phyloP scores from a whole-genome alignment of 1,140 invertebrate genomes.

The Drosophila subobscura region DNA sequence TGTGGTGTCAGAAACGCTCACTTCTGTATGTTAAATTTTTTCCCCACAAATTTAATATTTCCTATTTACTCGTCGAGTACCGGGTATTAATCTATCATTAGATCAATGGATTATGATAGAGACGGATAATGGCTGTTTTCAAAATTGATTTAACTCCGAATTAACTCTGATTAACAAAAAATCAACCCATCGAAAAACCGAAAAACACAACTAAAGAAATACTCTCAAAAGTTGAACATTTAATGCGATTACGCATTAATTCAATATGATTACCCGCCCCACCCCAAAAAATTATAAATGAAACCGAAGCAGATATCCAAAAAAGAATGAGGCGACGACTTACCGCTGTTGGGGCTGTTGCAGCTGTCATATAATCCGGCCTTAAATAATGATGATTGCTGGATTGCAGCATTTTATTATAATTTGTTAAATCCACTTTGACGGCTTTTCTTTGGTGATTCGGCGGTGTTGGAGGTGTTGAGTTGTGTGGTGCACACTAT shows the following conservation, averaged over 20 bases:
- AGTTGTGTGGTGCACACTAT: slow-evolving; percentile 8
- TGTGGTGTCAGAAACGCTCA: too few species aligned
- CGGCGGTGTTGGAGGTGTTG: slow-evolving; percentile 45
- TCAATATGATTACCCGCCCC: background rate
- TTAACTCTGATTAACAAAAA: too few species aligned
- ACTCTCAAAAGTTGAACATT: too few species aligned
- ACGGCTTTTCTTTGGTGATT: slow-evolving; percentile 75
- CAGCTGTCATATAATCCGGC: slow-evolving; percentile 95
- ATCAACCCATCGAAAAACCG: too few species aligned
- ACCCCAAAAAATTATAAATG: background rate
- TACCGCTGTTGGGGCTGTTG: slow-evolving; percentile 92
- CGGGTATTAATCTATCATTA: too few species aligned
- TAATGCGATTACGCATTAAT: background rate
- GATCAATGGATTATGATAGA: too few species aligned
- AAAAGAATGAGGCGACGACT: slow-evolving; percentile 82
- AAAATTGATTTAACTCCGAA: too few species aligned
- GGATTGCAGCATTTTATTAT: slow-evolving; percentile 90
- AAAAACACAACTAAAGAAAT: too few species aligned
- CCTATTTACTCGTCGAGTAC: too few species aligned
- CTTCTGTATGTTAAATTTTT: too few species aligned
- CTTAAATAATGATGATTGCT: slow-evolving; percentile 93
- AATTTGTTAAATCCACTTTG: slow-evolving; percentile 84
- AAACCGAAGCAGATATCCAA: background rate
- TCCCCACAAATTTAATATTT: too few species aligned
- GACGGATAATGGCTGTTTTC: too few species aligned